Evolutionary conservation across 2,888 invertebrate species (phyloP).

Genomic region (Amblyjoppa fuscipennis): DNA sequence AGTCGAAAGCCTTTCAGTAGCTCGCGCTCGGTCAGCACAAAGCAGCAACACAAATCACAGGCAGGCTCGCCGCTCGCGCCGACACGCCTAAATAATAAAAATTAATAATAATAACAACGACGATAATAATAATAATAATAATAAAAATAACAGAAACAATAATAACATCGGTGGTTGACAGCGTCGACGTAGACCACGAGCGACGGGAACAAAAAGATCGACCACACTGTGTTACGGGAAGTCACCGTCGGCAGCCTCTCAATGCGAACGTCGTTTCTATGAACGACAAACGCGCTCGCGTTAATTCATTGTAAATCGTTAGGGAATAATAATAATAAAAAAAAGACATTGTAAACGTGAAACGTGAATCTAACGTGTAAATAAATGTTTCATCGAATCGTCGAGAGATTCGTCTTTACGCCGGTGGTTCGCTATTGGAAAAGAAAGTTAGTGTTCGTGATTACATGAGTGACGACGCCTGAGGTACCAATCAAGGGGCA

Average conservation of each 20-base stretch:
- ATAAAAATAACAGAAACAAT: neutral
- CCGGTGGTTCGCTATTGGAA: slow-evolving; percentile 81
- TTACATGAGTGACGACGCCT: slow-evolving; percentile 78
- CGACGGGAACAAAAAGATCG: neutral
- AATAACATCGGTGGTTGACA: neutral
- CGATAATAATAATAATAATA: neutral
- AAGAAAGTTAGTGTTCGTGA: slow-evolving; percentile 84
- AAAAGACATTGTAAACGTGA: slow-evolving; percentile 38
- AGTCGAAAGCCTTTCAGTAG: slow-evolving; percentile 57
- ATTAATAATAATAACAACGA: neutral
- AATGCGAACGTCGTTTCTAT: slow-evolving; percentile 21
- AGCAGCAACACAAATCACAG: slow-evolving; percentile 18
- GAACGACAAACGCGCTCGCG: slow-evolving; percentile 2
- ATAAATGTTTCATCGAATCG: slow-evolving; percentile 84
- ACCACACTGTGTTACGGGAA: neutral
- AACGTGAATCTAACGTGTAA: slow-evolving; percentile 54
- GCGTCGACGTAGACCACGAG: neutral
- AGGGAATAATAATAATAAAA: neutral
- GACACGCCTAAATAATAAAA: slow-evolving; percentile 1
- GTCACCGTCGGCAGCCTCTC: neutral
- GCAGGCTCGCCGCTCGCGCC: slow-evolving; percentile 2
- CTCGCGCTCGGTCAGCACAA: slow-evolving; percentile 43
- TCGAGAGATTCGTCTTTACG: slow-evolving; percentile 79
- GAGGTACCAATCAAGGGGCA: slow-evolving; percentile 65
- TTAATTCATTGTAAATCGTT: slow-evolving; percentile 4